These are phyloP conservation scores for Orthonychiurus folsomi DNA, from an alignment of 2,888 invertebrate genomes.

Conservation along the genomic window DNA sequence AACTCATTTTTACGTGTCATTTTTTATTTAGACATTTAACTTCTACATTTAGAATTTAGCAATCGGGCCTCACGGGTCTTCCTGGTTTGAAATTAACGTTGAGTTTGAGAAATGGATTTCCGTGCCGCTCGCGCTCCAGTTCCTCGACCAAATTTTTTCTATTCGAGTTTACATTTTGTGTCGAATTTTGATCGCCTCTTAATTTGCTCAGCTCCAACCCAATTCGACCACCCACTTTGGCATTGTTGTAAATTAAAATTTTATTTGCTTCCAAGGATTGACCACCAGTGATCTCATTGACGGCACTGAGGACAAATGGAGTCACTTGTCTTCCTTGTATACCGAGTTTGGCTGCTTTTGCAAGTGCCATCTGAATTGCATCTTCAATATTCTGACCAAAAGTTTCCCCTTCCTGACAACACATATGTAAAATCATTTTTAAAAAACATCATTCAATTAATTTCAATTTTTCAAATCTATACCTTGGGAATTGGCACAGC, in stretches of 20 bases:
- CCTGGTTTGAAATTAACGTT: too few species aligned
- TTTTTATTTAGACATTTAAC: too few species aligned
- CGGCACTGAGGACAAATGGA: conserved; percentile 73
- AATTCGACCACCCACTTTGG: conserved; percentile 68
- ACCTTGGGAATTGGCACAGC: conserved; percentile 82
- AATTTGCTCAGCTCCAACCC: conserved; percentile 53
- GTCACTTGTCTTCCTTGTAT: conserved; percentile 82
- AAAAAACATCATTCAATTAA: not conserved
- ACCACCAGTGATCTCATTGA: conserved; percentile 71
- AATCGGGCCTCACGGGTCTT: too few species aligned
- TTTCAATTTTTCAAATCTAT: conserved; percentile 5
- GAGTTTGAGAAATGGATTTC: not conserved
- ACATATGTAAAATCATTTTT: too few species aligned
- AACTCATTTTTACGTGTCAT: too few species aligned
- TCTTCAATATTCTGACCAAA: conserved; percentile 54
- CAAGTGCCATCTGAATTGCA: conserved; percentile 62
- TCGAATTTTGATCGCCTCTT: conserved; percentile 13
- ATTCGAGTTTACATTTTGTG: not conserved
- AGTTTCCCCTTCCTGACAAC: conserved; percentile 40
- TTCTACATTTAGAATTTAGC: too few species aligned
- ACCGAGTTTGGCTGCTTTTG: conserved; percentile 52
- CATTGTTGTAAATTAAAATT: conserved; percentile 81
- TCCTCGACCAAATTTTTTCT: not conserved
- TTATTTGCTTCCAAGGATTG: conserved; percentile 75
- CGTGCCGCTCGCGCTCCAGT: not conserved